Base-by-base conservation (phyloP, 2,797 vertebrate genomes). In the Pseudomugil tenellus region DNA sequence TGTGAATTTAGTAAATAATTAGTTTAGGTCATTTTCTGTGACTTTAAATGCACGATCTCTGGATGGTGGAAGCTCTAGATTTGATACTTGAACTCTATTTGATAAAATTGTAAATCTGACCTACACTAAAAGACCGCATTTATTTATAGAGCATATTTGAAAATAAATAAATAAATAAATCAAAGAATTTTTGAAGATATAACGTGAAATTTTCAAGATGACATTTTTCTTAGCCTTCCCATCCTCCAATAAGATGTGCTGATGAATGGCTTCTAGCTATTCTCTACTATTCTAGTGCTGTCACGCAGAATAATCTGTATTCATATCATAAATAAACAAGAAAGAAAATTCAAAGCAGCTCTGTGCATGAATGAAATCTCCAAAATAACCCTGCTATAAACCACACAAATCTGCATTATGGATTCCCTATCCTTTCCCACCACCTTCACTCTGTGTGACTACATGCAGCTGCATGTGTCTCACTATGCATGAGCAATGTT, bases 301-400 rank as follows among this genome's bases (percentile, higher is more conserved):
- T 87, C 74, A 66, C 74, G 84, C 73, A 79, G 81, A 89, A 88
- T 86, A 70, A 89, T 86, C 71, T 76, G 81, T 72, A 86, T 86
- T 90, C 67, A 84, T 26, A 53, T 59, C 48, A 74, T 72, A 29
- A 29, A 29, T 81, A 63, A 91, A 55, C 67, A 66, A 43, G 51
- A 49, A 75, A 63, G 61, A 25, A 3, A 49, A 52, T 58, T 68
- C 52, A 69, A 54, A 70, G 64, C 49, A 62, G 67, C 63, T 72
- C 54, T 39, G 49, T 53, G 58, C 28, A 63, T 79, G 62, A 86
- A 67, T 72, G 31, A 80, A 74, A 73, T 23, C 54, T 6, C 35
- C 28, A 29, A 39, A 71, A 70, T 54, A 77, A 62, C 61, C 17
- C 57, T 29, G 19, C 6, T 13, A 67, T 71, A 62, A 48, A 54